Evolutionary conservation across 2,113 vertebrate species (phyloP).

Genomic region (Triplophysa siluroides): DNA sequence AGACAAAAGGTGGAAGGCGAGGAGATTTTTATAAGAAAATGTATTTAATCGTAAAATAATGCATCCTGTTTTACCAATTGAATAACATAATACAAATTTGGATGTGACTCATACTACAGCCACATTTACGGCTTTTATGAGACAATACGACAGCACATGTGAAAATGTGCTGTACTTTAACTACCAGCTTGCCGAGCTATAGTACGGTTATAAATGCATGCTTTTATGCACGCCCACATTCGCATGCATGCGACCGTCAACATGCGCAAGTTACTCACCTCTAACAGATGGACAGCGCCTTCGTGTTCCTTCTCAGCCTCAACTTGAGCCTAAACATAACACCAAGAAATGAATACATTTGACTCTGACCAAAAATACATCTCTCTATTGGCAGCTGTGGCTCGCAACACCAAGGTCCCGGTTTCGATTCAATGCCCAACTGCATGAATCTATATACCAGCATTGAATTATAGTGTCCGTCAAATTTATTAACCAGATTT

Average conservation of each 20-base stretch:
- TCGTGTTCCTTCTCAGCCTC: slow-evolving; percentile 98
- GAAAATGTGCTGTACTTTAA: slow-evolving; percentile 4
- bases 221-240: slow-evolving; percentile 26
- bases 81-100: not conserved
- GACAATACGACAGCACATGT: not conserved
- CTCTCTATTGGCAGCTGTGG: not conserved
- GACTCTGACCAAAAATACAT: not conserved
- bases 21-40: not conserved
- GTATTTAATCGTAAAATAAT: not conserved
- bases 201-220: slow-evolving; percentile 39
- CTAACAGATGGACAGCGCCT: slow-evolving; percentile 95
- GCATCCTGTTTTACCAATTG: not conserved
- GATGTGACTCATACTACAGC: slow-evolving; percentile 16
- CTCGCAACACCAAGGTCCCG: too few species aligned
- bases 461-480: too few species aligned
- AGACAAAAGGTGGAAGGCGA: not conserved
- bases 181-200: not conserved
- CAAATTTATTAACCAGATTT: too few species aligned
- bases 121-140: slow-evolving; percentile 12
- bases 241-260: not conserved
- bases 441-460: too few species aligned
- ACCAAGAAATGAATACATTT: slow-evolving; percentile 43
- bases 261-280: slow-evolving; percentile 81
- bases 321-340: slow-evolving; percentile 91
- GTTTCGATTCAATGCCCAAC: too few species aligned